A percentile compares a stretch with the other conserved stretches of the same genome.
phyloP scores from a whole-genome alignment of 2,797 vertebrate genomes.

The Schizopygopsis pylzovi region DNA sequence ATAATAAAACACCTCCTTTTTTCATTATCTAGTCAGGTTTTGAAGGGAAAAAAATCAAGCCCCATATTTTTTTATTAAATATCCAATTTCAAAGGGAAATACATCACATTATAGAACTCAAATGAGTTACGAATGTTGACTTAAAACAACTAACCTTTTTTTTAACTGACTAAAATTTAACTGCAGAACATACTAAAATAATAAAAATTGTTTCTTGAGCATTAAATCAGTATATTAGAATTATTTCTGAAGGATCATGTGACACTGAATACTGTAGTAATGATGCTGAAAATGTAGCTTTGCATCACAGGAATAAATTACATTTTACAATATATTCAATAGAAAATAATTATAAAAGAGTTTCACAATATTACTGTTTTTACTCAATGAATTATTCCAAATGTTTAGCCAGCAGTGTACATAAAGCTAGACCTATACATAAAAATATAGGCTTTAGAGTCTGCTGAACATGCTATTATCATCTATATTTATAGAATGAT shows the following conservation, averaged over 20 bases:
- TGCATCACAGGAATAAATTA: background rate
- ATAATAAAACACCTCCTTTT: background rate
- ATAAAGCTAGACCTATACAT: too few species aligned
- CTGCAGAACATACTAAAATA: background rate
- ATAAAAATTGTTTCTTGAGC: background rate
- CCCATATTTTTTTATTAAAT: background rate
- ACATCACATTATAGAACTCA: background rate
- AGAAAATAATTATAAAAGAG: background rate
- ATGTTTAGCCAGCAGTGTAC: background rate
- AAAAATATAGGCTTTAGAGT: background rate
- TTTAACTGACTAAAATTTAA: background rate
- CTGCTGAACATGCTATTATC: background rate
- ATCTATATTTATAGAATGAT: background rate
- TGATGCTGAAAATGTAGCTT: background rate
- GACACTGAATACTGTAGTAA: background rate
- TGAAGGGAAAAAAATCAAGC: background rate
- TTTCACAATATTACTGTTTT: background rate
- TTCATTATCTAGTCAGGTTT: background rate
- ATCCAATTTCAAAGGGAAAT: background rate
- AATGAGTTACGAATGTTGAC: background rate
- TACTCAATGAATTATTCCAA: background rate
- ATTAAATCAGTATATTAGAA: background rate
- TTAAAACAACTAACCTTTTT: background rate
- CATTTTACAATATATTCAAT: background rate
- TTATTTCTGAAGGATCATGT: too few species aligned